These are phyloP conservation scores for Antheraea pernyi DNA, from an alignment of 1,140 invertebrate species.

Conservation along the genomic window DNA sequence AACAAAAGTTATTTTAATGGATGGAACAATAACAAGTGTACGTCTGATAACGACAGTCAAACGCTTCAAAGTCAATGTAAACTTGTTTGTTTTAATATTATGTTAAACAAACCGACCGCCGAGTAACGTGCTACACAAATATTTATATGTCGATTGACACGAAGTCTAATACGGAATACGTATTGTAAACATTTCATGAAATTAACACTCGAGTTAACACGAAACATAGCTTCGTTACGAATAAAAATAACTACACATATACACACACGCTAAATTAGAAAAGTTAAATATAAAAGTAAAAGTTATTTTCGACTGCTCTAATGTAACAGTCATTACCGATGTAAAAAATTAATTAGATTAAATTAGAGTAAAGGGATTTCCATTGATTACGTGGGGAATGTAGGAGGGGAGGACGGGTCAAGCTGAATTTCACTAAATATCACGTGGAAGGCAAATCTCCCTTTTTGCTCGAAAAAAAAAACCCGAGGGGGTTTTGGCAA, in stretches of 20 bases:
- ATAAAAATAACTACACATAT: not conserved
- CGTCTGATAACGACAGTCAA: not conserved
- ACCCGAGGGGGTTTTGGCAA: too few relatives aligned
- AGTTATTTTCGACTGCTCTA: too few relatives aligned
- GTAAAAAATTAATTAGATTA: too few relatives aligned
- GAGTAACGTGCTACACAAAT: not conserved
- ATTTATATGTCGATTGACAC: not conserved
- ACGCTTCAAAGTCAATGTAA: not conserved
- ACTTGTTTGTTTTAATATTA: not conserved
- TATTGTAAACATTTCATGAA: not conserved
- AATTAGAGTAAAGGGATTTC: too few relatives aligned
- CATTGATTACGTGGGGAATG: too few relatives aligned
- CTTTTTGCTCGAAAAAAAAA: too few relatives aligned
- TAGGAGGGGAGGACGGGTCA: too few relatives aligned
- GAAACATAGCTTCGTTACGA: not conserved
- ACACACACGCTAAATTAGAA: too few relatives aligned
- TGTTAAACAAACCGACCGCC: not conserved
- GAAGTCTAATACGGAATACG: not conserved
- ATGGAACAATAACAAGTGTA: not conserved
- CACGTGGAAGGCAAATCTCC: too few relatives aligned
- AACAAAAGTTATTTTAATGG: slow-evolving; percentile 3
- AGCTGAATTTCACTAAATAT: too few relatives aligned
- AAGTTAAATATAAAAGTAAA: too few relatives aligned
- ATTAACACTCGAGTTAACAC: not conserved
- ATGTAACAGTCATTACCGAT: too few relatives aligned